Evolutionary conservation across 2,113 vertebrate species (phyloP).

Genomic region (Irena cyanogastra): DNA sequence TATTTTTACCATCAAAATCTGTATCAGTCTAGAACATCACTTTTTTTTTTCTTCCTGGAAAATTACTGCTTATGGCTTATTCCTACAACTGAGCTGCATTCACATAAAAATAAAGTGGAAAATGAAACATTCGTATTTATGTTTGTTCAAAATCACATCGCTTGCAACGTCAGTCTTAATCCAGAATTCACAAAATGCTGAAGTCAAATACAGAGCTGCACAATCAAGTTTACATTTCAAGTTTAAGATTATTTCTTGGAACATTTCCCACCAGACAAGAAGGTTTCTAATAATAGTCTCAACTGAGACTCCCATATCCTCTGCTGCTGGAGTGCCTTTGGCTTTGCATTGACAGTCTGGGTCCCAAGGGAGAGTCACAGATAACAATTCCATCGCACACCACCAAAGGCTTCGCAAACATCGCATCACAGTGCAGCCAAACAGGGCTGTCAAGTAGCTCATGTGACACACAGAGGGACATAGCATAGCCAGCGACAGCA

Average conservation of each 20-base stretch:
- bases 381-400: neutral
- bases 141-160: neutral
- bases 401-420: neutral
- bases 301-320: neutral
- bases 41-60: neutral
- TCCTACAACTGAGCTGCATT: neutral
- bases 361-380: neutral
- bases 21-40: accelerated
- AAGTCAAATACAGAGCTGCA: neutral
- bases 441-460: neutral
- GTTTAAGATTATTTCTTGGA: neutral
- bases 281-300: neutral
- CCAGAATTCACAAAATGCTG: neutral
- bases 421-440: neutral
- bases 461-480: neutral
- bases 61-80: neutral
- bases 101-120: neutral
- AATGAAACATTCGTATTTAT: neutral
- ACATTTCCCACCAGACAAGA: neutral
- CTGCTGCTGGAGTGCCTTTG: neutral
- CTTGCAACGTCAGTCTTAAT: neutral
- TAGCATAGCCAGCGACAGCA: neutral
- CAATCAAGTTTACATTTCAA: neutral
- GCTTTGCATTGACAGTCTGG: neutral
- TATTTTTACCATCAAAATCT: neutral